phyloP scores from a whole-genome alignment of 2,888 invertebrate species.

The Oxycera nigricornis region DNA sequence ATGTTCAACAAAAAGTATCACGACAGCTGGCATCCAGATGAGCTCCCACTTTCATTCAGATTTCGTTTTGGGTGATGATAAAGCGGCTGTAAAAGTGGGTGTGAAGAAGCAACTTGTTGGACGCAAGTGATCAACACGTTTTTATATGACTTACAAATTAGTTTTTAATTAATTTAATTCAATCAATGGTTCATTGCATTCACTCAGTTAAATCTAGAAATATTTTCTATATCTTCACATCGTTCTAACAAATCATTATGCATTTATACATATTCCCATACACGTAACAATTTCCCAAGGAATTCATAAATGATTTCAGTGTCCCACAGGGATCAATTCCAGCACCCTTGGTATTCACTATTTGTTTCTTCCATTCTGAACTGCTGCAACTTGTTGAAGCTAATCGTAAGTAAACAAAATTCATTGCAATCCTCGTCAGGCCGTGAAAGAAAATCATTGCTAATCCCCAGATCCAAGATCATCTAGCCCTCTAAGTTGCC shows the following conservation, averaged over 20 bases:
- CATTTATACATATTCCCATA: not conserved
- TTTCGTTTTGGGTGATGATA: too few relatives aligned
- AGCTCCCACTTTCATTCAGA: too few relatives aligned
- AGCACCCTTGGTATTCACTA: not conserved
- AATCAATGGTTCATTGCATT: too few relatives aligned
- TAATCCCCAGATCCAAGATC: constrained; percentile 36
- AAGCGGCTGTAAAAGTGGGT: too few relatives aligned
- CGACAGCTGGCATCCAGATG: too few relatives aligned
- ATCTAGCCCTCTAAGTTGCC: constrained; percentile 31
- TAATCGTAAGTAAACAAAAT: constrained; percentile 27
- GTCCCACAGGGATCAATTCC: constrained; percentile 36
- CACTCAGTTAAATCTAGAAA: too few relatives aligned
- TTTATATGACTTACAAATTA: too few relatives aligned
- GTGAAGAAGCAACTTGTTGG: too few relatives aligned
- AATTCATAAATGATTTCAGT: not conserved
- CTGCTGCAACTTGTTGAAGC: constrained; percentile 30
- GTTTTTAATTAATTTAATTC: too few relatives aligned
- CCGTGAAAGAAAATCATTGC: constrained; percentile 25
- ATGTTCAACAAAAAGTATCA: too few relatives aligned
- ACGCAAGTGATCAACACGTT: too few relatives aligned
- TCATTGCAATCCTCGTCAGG: constrained; percentile 15
- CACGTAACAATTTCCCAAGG: not conserved
- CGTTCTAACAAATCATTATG: not conserved
- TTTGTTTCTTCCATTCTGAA: not conserved
- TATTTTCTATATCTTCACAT: too few relatives aligned